These are phyloP conservation scores for Laticauda laticaudata DNA, from an alignment of 2,113 vertebrate species.

Conservation along the genomic window DNA sequence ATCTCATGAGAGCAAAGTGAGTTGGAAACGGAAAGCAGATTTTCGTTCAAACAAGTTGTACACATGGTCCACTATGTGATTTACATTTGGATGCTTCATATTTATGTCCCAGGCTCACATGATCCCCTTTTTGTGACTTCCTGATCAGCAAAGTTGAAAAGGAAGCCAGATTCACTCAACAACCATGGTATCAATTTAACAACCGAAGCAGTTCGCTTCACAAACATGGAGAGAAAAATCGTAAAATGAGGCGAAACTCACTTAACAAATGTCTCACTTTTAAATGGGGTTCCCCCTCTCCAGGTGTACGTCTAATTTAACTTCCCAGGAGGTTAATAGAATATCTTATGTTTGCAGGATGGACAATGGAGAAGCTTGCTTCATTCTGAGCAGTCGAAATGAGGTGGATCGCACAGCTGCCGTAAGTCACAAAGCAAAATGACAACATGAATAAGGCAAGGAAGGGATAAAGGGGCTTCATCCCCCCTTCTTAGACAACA, in stretches of 20 bases:
- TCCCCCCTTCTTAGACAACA: neutral
- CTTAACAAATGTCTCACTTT: neutral
- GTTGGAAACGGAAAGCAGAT: neutral
- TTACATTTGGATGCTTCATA: too few relatives aligned
- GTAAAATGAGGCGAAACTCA: too few relatives aligned
- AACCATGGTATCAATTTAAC: too few relatives aligned
- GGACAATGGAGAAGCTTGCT: slow-evolving; percentile 85
- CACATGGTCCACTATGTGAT: too few relatives aligned
- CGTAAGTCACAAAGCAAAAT: slow-evolving; percentile 54
- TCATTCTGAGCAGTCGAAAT: slow-evolving; percentile 81
- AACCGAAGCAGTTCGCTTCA: too few relatives aligned
- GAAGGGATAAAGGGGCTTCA: rapidly evolving
- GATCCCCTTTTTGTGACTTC: too few relatives aligned
- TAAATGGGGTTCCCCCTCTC: neutral
- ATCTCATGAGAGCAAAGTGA: slow-evolving; percentile 96
- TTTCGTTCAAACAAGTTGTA: too few relatives aligned
- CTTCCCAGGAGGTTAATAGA: neutral
- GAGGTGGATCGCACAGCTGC: slow-evolving; percentile 82
- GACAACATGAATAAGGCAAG: neutral
- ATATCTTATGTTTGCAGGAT: slow-evolving; percentile 65
- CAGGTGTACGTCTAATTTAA: neutral
- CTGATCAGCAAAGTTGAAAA: too few relatives aligned
- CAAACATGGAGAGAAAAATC: too few relatives aligned
- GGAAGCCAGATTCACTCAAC: too few relatives aligned
- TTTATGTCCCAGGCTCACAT: too few relatives aligned